Evolutionary conservation across 2,888 invertebrate genomes (phyloP).

Genomic region (Hypena proboscidalis): DNA sequence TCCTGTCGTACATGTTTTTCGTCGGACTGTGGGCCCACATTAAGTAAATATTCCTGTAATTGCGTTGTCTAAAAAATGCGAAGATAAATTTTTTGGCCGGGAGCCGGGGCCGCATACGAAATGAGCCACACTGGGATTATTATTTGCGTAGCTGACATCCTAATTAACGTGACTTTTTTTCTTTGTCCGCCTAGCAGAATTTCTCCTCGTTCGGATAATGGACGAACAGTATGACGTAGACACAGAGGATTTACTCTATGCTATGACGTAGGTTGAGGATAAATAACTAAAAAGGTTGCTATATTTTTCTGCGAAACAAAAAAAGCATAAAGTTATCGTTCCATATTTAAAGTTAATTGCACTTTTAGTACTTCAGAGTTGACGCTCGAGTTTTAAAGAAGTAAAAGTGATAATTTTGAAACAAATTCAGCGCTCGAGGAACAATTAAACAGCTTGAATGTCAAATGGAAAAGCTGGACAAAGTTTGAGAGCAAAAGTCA

Average conservation of each 20-base stretch:
- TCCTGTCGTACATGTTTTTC: conserved; percentile 58
- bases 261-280: conserved; percentile 42
- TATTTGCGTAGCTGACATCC: conserved; percentile 80
- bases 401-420: conserved; percentile 52
- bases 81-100: conserved; percentile 72
- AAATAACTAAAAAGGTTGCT: conserved; percentile 46
- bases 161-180: conserved; percentile 79
- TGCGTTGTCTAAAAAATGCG: conserved; percentile 74
- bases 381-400: conserved; percentile 55
- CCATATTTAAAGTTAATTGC: conserved; percentile 53
- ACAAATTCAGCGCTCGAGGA: conserved; percentile 61
- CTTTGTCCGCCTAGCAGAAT: conserved; percentile 62
- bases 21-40: conserved; percentile 54
- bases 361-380: conserved; percentile 46
- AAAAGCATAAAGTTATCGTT: conserved; percentile 29
- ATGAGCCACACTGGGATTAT: conserved; percentile 75
- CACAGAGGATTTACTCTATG: too few relatives aligned
- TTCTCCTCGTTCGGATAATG: conserved; percentile 61
- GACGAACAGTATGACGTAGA: conserved; percentile 43
- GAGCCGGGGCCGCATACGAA: conserved; percentile 72
- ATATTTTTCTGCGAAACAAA: conserved; percentile 10
- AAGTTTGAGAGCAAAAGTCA: conserved; percentile 66
- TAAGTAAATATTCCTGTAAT: conserved; percentile 79
- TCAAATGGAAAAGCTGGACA: conserved; percentile 67
- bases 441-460: conserved; percentile 74